A percentile compares a stretch with the other conserved stretches of the same genome.
Evolutionary conservation across 2,797 vertebrate species (phyloP).

Genomic region (Spatula clypeata): DNA sequence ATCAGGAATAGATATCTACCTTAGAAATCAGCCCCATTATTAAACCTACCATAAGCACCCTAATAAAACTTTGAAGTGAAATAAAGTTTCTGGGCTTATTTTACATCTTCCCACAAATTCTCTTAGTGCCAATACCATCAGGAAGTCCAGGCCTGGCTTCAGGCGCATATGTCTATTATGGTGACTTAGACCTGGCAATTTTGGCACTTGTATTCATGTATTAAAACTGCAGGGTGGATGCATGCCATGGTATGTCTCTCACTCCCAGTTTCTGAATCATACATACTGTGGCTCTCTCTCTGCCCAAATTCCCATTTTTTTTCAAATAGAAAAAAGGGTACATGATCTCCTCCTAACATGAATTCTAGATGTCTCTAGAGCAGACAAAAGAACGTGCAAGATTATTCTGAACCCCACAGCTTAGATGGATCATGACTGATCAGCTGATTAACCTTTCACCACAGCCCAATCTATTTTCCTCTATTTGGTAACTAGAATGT

Average conservation of each 20-base stretch:
- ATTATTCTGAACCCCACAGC: not conserved
- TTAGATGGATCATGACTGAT: not conserved
- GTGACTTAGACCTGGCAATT: not conserved
- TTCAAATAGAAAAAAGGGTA: not conserved
- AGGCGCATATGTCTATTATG: not conserved
- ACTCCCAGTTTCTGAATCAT: not conserved
- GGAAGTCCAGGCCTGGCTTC: not conserved
- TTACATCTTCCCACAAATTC: not conserved
- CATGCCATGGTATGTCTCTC: rapidly evolving
- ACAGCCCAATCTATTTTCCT: not conserved
- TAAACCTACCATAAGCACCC: not conserved
- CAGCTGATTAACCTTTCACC: not conserved
- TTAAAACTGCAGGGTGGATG: rapidly evolving
- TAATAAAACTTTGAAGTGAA: not conserved
- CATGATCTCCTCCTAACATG: not conserved
- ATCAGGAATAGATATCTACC: not conserved
- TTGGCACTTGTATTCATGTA: not conserved
- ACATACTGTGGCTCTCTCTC: not conserved
- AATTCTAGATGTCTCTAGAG: not conserved
- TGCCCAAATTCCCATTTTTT: not conserved
- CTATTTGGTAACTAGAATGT: not conserved
- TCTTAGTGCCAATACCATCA: not conserved
- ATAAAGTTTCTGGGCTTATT: not conserved
- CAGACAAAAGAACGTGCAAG: not conserved
- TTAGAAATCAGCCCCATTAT: not conserved